phyloP scores from a whole-genome alignment of 1,140 invertebrate species.

The Carcinoscorpius rotundicauda region DNA sequence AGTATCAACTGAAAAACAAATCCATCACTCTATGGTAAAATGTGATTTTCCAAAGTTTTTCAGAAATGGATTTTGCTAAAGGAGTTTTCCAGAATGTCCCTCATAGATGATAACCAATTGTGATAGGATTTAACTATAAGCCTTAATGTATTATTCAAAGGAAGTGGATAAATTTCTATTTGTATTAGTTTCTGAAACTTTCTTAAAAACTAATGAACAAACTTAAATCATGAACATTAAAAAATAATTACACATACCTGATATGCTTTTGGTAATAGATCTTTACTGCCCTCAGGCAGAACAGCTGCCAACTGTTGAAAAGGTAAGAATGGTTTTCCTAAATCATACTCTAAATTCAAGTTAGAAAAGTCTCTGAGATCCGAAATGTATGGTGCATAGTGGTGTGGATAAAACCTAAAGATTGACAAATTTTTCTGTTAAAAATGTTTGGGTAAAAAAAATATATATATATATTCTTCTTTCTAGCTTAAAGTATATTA shows the following conservation, averaged over 20 bases:
- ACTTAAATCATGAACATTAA: neutral
- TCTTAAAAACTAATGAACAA: too few species aligned
- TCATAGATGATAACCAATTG: too few species aligned
- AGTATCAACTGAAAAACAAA: too few species aligned
- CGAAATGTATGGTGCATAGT: conserved; percentile 92
- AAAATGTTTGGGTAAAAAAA: conserved; percentile 14
- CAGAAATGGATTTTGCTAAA: too few species aligned
- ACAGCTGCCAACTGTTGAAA: conserved; percentile 92
- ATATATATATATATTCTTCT: neutral
- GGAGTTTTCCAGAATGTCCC: too few species aligned
- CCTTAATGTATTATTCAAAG: too few species aligned
- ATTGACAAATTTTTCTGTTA: too few species aligned
- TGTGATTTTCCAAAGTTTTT: too few species aligned
- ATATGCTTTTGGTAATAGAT: conserved; percentile 65
- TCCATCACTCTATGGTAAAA: too few species aligned
- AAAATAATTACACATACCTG: conserved; percentile 35
- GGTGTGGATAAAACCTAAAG: conserved; percentile 60
- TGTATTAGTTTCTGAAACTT: too few species aligned
- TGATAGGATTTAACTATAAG: too few species aligned
- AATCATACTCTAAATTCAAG: conserved; percentile 52
- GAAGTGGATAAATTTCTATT: too few species aligned
- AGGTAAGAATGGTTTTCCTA: conserved; percentile 79
- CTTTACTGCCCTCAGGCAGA: conserved; percentile 61
- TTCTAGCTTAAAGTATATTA: neutral
- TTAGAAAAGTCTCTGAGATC: conserved; percentile 67